phyloP scores from a whole-genome alignment of 2,113 vertebrate genomes.

The Mormyrus lacerda region DNA sequence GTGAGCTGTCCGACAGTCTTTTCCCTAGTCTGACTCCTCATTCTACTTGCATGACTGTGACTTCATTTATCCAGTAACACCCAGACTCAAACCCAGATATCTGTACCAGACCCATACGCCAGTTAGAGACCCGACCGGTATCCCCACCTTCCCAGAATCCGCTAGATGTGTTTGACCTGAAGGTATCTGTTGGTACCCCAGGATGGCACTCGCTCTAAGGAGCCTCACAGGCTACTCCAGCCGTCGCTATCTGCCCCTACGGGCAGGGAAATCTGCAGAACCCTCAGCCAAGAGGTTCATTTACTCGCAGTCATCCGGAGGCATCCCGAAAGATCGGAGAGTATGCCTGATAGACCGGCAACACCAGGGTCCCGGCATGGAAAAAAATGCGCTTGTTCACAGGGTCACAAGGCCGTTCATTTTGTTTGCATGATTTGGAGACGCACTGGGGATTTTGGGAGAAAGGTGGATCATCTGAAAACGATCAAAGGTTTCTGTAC shows the following conservation, averaged over 20 bases:
- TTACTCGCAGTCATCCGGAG: not conserved
- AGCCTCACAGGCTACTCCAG: not conserved
- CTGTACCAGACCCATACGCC: not conserved
- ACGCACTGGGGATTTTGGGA: not conserved
- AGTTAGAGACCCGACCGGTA: not conserved
- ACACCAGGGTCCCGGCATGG: not conserved
- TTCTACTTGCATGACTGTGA: not conserved
- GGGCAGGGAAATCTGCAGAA: not conserved
- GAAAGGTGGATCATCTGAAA: not conserved
- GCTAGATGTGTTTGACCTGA: not conserved
- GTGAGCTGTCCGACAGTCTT: not conserved
- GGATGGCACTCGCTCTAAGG: not conserved
- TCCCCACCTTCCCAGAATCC: not conserved
- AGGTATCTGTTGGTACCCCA: not conserved
- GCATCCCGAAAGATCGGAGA: not conserved
- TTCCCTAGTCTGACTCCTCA: not conserved
- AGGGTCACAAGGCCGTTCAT: not conserved
- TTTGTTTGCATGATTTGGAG: not conserved
- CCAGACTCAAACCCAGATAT: not conserved
- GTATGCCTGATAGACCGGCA: not conserved
- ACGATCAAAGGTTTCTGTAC: not conserved
- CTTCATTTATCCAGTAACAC: not conserved
- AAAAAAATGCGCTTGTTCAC: not conserved
- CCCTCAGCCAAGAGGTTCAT: not conserved
- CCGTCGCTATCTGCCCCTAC: not conserved